These are phyloP conservation scores for Calephelis perditalis DNA, from an alignment of 2,888 invertebrate genomes.

Conservation along the genomic window DNA sequence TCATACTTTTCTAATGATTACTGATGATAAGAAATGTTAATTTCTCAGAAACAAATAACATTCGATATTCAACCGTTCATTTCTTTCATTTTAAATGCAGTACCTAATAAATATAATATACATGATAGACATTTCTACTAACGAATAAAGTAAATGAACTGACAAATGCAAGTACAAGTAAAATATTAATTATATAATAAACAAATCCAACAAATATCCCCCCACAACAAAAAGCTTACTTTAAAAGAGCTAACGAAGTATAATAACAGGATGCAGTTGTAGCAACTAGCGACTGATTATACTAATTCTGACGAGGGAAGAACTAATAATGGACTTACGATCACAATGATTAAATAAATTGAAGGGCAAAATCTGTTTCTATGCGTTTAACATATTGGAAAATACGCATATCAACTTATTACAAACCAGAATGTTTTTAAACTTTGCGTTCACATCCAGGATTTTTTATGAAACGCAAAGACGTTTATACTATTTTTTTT, in stretches of 20 bases:
- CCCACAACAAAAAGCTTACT: constrained; percentile 14
- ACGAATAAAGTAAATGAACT: background rate
- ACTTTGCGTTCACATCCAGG: too few relatives aligned
- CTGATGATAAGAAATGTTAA: too few relatives aligned
- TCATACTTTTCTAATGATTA: too few relatives aligned
- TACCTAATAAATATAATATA: background rate
- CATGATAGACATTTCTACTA: background rate
- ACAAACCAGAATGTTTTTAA: too few relatives aligned
- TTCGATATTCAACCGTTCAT: too few relatives aligned
- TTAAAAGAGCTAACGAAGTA: constrained; percentile 36
- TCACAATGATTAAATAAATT: constrained; percentile 17
- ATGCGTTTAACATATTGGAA: too few relatives aligned
- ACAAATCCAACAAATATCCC: constrained; percentile 15
- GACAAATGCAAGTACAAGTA: background rate
- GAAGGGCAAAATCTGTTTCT: too few relatives aligned
- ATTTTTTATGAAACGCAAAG: too few relatives aligned
- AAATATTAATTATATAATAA: background rate
- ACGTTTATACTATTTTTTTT: too few relatives aligned
- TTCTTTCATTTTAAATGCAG: too few relatives aligned
- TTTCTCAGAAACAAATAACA: too few relatives aligned
- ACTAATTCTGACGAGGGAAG: constrained; percentile 31
- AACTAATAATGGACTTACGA: constrained; percentile 24
- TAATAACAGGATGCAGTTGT: constrained; percentile 38
- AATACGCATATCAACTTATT: too few relatives aligned
- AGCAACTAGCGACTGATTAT: constrained; percentile 33